phyloP scores from a whole-genome alignment of 2,113 vertebrate species.

The Phrynosoma blainvillii region DNA sequence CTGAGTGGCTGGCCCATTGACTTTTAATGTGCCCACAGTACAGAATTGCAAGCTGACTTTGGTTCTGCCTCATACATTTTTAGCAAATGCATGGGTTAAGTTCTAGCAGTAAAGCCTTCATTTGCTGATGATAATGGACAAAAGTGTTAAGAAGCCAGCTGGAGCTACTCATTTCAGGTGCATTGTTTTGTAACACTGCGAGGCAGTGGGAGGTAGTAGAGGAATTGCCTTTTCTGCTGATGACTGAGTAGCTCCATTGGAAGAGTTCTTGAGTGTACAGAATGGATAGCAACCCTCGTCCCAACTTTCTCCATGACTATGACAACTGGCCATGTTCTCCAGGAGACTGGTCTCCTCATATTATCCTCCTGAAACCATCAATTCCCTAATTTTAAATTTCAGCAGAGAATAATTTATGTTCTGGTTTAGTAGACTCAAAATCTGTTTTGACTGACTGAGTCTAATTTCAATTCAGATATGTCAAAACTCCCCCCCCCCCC shows the following conservation, averaged over 20 bases:
- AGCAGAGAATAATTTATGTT: not conserved
- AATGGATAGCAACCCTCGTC: not conserved
- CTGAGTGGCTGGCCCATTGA: slow-evolving; percentile 29
- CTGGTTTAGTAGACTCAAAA: not conserved
- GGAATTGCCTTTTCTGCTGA: not conserved
- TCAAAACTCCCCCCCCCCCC: too few species aligned
- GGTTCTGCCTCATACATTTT: slow-evolving; percentile 23
- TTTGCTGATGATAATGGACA: slow-evolving; percentile 21
- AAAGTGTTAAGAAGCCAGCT: slow-evolving; percentile 28
- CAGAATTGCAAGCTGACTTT: slow-evolving; percentile 18
- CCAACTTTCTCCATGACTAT: too few species aligned
- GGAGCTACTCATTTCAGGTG: slow-evolving; percentile 23
- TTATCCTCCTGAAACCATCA: not conserved
- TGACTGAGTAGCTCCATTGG: not conserved
- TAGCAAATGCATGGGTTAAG: slow-evolving; percentile 19
- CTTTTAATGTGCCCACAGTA: slow-evolving; percentile 25
- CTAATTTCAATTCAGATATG: not conserved
- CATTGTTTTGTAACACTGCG: slow-evolving; percentile 13
- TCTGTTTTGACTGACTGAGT: not conserved
- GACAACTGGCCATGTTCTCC: not conserved
- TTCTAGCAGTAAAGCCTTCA: slow-evolving; percentile 29
- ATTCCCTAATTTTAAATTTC: not conserved
- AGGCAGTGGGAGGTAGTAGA: not conserved
- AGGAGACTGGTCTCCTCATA: not conserved
- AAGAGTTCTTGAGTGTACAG: not conserved